Base-by-base conservation (phyloP, 2,113 vertebrate species). In the Pteropus alecto region DNA sequence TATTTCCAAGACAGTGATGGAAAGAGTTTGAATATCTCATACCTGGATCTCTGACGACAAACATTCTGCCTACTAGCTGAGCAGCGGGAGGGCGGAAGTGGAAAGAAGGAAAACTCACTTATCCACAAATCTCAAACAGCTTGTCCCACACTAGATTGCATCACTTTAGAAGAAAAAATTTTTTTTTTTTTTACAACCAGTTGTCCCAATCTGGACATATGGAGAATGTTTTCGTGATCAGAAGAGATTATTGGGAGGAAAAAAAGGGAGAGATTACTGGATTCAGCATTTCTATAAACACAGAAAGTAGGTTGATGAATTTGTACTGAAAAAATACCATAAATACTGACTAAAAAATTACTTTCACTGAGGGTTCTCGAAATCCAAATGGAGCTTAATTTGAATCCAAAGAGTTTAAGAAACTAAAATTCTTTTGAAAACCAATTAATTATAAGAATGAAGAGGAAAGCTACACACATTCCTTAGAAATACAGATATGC, bases 341-440 rank as follows among this genome's bases (percentile, higher is more conserved):
- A 90, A 90, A 83, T 48, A 93, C 33, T 70, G 24, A 83, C 35
- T 84, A 76, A 90, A 93, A 84, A 86, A 68, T 82, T 71, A 87
- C 79, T 89, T 67, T 63, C 79, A 87, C 24, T 76, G 12, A 79
- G 14, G 54, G 24, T 15, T 56, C 70, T 77, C 56, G 74, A 93
- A 97, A 88, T 93, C 71, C 83, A 95, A 93, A 84, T 89, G 70
- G 63, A 87, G 56, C 56, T 93, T 87, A 96, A 90, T 74, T 24
- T 88, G 33, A 83, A 95, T 77, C 68, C 76, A 88, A 15, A 15
- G 71, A 87, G 4, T 87, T 86, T 90, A 78, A 93, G 78, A 78
- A 97, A 54, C n/a, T 30, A 65, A 74, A 85, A 48, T 10, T 10
- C 11, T 51, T 88, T 33, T 95, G 63, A 78, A 74, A 96, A 76